These are phyloP conservation scores for Labrus mixtus DNA, from an alignment of 2,113 vertebrate genomes.

Conservation along the genomic window DNA sequence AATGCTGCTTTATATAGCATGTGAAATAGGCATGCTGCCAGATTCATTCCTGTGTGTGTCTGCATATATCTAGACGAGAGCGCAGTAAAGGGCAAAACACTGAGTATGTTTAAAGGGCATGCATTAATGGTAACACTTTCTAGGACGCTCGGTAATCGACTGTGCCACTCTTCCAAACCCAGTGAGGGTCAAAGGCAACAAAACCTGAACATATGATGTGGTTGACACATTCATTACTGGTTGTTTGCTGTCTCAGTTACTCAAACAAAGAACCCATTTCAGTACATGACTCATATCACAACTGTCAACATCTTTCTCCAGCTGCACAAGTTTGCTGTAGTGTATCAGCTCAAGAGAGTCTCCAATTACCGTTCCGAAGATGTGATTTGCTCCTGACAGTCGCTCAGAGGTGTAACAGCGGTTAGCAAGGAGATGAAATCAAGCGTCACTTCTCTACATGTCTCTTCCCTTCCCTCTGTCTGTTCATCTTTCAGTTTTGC, in stretches of 20 bases:
- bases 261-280: constrained; percentile 28
- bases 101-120: constrained; percentile 71
- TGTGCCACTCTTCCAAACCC: constrained; percentile 38
- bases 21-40: constrained; percentile 19
- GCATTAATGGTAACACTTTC: constrained; percentile 62
- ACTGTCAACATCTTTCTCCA: constrained; percentile 33
- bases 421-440: constrained; percentile 42
- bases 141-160: constrained; percentile 55
- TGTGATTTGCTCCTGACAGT: constrained; percentile 47
- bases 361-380: constrained; percentile 62
- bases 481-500: constrained; percentile 24
- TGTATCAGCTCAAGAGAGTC: constrained; percentile 33
- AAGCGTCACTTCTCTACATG: constrained; percentile 19
- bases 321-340: constrained; percentile 33
- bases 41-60: constrained; percentile 9
- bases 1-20: constrained; percentile 15
- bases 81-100: constrained; percentile 65
- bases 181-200: constrained; percentile 57
- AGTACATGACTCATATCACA: constrained; percentile 8
- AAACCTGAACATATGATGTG: constrained; percentile 28
- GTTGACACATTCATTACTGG: constrained; percentile 52
- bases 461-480: constrained; percentile 13
- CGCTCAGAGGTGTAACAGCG: constrained; percentile 20
- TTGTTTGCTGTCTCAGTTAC: constrained; percentile 10
- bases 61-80: constrained; percentile 46